Percentiles rank a stretch among this genome's conserved stretches.
These are phyloP conservation scores for Calonectris borealis DNA, from an alignment of 2,113 vertebrate species.

Conservation along the genomic window DNA sequence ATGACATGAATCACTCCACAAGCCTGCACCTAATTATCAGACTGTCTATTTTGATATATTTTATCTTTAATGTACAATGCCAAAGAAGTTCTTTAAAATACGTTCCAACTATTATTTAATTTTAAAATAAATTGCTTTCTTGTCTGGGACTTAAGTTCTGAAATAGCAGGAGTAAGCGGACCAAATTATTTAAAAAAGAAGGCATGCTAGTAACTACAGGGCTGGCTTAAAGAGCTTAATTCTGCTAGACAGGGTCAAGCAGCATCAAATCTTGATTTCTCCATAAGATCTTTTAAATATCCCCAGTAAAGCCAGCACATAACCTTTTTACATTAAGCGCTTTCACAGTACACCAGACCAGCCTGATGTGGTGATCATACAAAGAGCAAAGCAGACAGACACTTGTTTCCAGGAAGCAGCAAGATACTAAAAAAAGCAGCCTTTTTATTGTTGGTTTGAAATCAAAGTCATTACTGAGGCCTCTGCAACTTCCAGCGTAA, in stretches of 20 bases:
- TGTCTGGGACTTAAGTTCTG: neutral
- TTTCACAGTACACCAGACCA: neutral
- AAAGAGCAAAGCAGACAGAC: conserved; percentile 32
- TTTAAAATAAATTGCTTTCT: neutral
- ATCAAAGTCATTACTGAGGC: conserved; percentile 34
- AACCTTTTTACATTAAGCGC: conserved; percentile 7
- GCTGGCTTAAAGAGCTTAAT: neutral
- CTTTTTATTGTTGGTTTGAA: conserved; percentile 52
- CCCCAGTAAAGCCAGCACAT: neutral
- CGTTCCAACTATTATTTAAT: neutral
- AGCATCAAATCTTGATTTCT: conserved; percentile 41
- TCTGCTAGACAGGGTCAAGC: conserved; percentile 30
- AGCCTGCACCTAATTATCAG: conserved; percentile 50
- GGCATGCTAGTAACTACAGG: neutral
- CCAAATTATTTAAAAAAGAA: conserved; percentile 1
- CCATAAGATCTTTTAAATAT: conserved; percentile 23
- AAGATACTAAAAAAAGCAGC: conserved; percentile 4
- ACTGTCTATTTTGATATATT: conserved; percentile 46
- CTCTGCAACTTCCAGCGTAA: conserved; percentile 43
- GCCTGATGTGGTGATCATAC: neutral
- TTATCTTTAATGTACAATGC: conserved; percentile 17
- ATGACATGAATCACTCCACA: conserved; percentile 48
- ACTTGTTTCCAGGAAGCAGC: conserved; percentile 31
- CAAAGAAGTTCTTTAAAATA: conserved; percentile 36
- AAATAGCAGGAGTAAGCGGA: neutral